Evolutionary conservation across 30 jellyfish, hydroid and myxozoan species (phyloP), one percentile per base, ranked within the genome.

Genomic region (Aurelia aurita): DNA sequence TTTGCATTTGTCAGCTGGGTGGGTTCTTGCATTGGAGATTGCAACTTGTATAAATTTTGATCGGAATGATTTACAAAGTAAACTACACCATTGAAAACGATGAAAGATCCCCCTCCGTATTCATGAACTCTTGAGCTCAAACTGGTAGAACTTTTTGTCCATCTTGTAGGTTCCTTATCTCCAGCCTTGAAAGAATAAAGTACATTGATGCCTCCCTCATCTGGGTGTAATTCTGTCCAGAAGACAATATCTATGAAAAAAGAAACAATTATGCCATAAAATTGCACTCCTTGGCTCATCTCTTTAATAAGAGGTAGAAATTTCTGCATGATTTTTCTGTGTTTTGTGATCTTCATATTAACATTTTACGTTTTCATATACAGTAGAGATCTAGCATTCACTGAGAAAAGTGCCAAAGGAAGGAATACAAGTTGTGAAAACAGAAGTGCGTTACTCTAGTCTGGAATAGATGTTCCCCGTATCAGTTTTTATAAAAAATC

Each of bases 171-270:
- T 19, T 63, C 89, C 29, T 44, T 34, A 13, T 79, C 91, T 15
- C 76, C 69, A 20, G 69, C 58, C 60, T 62, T 39, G 49, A 32
- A 74, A 64, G 96, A 82, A 80, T 76, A 91, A 27, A 91, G 82
- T 11, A 80, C 85, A 51, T 82, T 65, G 7, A 61, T 80, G 18
- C 98, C 98, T 51, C 91, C 94, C 27, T 91, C 95, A 27, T 79
- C 87, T 29, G 98, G 98, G 44, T 82, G 94, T 45, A 91, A 44
- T 73, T 91, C 98, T 25, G 96, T 64, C 98, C 98, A 91, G 59
- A 68, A 91, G 59, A 91, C 87, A 20, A 58, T 53, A 16, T 73
- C 98, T 91, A 45, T 63, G 68, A 80, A 46, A 53, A 60, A 25
- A 59, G 0, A 39, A 14, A 71, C 32, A 16, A 2, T 39, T 6